phyloP scores from a whole-genome alignment of 2,797 vertebrate species.

The Sebastes alutus region DNA sequence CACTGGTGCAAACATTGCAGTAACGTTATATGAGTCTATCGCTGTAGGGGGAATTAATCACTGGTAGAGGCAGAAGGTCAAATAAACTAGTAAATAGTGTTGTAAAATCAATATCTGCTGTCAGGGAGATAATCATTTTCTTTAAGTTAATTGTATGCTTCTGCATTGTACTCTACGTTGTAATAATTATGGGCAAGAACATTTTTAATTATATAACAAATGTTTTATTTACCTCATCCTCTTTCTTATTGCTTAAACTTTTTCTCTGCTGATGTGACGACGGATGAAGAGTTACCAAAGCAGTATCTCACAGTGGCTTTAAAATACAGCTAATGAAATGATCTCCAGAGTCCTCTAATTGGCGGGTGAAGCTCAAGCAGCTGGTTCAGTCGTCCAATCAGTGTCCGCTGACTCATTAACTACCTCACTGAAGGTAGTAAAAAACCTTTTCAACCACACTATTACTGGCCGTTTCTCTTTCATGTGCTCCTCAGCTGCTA shows the following conservation, averaged over 20 bases:
- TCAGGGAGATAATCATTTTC: neutral
- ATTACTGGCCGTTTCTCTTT: neutral
- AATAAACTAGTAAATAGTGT: neutral
- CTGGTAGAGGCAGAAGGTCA: constrained; percentile 5
- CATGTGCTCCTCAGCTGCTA: neutral
- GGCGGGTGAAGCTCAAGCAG: constrained; percentile 15
- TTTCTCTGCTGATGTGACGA: neutral
- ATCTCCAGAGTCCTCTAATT: constrained; percentile 26
- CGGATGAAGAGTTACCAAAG: neutral
- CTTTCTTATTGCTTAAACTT: neutral
- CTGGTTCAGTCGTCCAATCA: neutral
- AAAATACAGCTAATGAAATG: constrained; percentile 38
- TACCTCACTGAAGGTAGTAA: neutral
- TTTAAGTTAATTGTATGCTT: neutral
- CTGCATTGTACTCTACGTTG: neutral
- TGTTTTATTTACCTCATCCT: neutral
- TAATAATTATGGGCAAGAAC: neutral
- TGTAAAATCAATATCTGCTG: constrained; percentile 7
- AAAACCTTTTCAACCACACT: neutral
- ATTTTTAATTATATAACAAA: neutral
- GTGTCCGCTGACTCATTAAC: constrained; percentile 30
- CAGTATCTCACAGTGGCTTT: constrained; percentile 25
- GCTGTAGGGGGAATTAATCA: neutral
- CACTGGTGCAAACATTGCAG: neutral
- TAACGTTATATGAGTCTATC: neutral